phyloP scores from a whole-genome alignment of 2,888 invertebrate species.

The Luffia ferchaultella region DNA sequence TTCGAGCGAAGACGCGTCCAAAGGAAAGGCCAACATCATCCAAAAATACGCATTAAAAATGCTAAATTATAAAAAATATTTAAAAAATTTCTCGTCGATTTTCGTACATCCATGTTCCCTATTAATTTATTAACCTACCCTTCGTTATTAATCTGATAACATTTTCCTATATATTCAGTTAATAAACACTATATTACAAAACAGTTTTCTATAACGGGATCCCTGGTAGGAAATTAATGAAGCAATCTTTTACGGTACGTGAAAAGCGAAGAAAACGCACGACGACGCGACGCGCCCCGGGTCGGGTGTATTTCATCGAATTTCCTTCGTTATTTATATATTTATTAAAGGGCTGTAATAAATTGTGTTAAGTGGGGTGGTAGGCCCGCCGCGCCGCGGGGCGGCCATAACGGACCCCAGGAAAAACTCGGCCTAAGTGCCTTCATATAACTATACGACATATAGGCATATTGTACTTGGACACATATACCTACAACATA shows the following conservation, averaged over 20 bases:
- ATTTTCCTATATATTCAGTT: too few species aligned
- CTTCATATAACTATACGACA: slow-evolving; percentile 42
- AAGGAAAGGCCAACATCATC: too few species aligned
- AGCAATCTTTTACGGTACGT: slow-evolving; percentile 10
- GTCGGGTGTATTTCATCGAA: slow-evolving; percentile 56
- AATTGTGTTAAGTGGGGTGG: slow-evolving; percentile 66
- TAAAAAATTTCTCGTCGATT: too few species aligned
- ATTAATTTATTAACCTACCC: too few species aligned
- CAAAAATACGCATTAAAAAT: too few species aligned
- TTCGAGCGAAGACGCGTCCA: too few species aligned
- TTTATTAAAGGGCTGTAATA: slow-evolving; percentile 64
- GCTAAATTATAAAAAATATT: too few species aligned
- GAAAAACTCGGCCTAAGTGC: slow-evolving; percentile 61
- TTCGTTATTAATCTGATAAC: slow-evolving; percentile 1
- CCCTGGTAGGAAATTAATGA: slow-evolving; percentile 1
- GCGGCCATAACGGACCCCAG: slow-evolving; percentile 51
- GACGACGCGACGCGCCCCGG: slow-evolving; percentile 30
- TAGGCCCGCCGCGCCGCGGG: slow-evolving; percentile 53
- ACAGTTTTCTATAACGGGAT: not conserved
- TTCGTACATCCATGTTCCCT: too few species aligned
- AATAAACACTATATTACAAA: not conserved
- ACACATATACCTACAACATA: too few species aligned
- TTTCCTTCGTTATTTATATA: slow-evolving; percentile 63
- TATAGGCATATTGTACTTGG: too few species aligned
- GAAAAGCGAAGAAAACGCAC: slow-evolving; percentile 23